These are phyloP conservation scores for Percopsis omiscomaycus DNA, from an alignment of 2,797 vertebrate species.

Conservation along the genomic window DNA sequence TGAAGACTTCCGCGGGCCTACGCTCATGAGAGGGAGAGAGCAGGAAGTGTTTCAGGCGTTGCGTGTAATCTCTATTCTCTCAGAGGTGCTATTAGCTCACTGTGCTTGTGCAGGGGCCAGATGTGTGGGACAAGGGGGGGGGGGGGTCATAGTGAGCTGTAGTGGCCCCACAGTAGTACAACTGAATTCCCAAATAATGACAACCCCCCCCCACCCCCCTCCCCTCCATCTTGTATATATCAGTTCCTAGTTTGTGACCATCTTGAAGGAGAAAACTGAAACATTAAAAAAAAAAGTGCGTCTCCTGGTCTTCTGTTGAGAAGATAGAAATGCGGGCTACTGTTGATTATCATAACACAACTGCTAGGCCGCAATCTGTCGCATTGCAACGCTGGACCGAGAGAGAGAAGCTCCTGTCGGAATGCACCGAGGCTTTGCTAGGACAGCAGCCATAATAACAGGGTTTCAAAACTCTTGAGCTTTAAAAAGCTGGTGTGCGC, in stretches of 20 bases:
- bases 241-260: neutral
- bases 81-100: constrained; percentile 75
- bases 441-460: constrained; percentile 76
- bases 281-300: neutral
- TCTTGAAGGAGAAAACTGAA: neutral
- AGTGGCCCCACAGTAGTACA: constrained; percentile 69
- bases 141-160: constrained; percentile 50
- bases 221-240: neutral
- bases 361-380: constrained; percentile 19
- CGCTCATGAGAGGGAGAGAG: constrained; percentile 63
- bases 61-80: constrained; percentile 69
- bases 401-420: constrained; percentile 68
- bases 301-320: constrained; percentile 11
- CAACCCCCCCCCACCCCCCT: constrained; percentile 10
- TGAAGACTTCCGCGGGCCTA: constrained; percentile 68
- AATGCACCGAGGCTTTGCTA: constrained; percentile 75
- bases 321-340: constrained; percentile 17
- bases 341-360: constrained; percentile 20
- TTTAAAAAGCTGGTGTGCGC: constrained; percentile 70
- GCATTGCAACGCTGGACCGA: constrained; percentile 11
- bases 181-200: constrained; percentile 14
- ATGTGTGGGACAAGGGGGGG: constrained; percentile 73
- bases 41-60: constrained; percentile 70
- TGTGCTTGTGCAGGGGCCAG: constrained; percentile 75
- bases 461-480: constrained; percentile 72